These are phyloP conservation scores for Manacus vitellinus DNA, from an alignment of 2,113 vertebrate genomes.

Conservation along the genomic window DNA sequence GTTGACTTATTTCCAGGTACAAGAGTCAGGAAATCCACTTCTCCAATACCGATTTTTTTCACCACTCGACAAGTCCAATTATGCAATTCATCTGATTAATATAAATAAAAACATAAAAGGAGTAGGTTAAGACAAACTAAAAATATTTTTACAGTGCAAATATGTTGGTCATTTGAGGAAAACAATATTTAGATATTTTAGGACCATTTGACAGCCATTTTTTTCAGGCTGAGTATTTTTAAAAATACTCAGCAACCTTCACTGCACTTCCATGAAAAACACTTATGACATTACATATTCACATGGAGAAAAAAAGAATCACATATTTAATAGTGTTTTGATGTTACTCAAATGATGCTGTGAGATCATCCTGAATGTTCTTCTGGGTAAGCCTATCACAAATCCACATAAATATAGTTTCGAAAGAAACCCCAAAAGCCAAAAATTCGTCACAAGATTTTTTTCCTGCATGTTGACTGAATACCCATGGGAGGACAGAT, in stretches of 20 bases:
- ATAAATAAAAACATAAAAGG: neutral
- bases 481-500: fast-evolving
- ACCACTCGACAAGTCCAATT: slow-evolving; percentile 80
- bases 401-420: neutral
- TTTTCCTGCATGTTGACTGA: neutral
- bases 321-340: neutral
- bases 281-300: neutral
- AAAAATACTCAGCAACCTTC: neutral
- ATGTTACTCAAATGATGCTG: neutral
- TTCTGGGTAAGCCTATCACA: neutral
- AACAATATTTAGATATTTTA: neutral
- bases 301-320: neutral
- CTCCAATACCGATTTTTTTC: slow-evolving; percentile 68
- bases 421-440: neutral
- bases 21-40: slow-evolving; percentile 75
- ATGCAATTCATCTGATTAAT: slow-evolving; percentile 82
- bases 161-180: neutral
- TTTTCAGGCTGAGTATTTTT: neutral
- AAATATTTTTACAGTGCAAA: neutral
- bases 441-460: neutral
- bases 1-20: slow-evolving; percentile 48
- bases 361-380: neutral
- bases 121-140: neutral
- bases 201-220: neutral
- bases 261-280: neutral